Evolutionary conservation across 2,797 vertebrate species (phyloP).

Genomic region (Dendrocincla tyrannina): DNA sequence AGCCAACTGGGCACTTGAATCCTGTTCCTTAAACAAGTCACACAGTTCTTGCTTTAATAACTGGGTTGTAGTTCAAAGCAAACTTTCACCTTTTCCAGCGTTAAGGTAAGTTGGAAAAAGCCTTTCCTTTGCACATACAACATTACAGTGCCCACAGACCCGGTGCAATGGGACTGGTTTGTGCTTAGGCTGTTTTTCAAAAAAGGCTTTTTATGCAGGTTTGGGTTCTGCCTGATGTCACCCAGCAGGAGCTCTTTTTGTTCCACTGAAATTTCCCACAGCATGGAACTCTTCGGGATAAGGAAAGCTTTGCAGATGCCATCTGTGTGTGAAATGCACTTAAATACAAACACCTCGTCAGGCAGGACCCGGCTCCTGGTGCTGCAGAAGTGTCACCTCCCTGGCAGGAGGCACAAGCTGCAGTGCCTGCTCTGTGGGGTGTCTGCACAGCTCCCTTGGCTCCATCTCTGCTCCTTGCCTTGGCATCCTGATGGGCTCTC

Average conservation of each 20-base stretch:
- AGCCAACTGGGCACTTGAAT: too few relatives aligned
- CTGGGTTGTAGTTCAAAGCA: neutral
- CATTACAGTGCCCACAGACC: neutral
- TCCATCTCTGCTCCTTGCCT: fast-evolving
- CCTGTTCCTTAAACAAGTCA: too few relatives aligned
- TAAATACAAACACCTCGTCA: neutral
- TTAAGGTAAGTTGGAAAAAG: neutral
- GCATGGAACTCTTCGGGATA: neutral
- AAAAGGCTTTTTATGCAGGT: neutral
- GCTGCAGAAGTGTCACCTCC: neutral
- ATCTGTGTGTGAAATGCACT: neutral
- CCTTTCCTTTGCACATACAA: neutral
- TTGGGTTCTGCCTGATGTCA: neutral
- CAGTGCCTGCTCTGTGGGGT: neutral
- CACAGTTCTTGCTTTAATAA: fast-evolving
- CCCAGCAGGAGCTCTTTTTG: neutral
- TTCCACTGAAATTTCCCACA: neutral
- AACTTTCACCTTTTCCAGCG: neutral
- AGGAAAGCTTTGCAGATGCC: neutral
- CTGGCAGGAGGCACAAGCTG: neutral
- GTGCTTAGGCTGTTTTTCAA: too few relatives aligned
- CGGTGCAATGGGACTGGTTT: neutral
- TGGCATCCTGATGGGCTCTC: too few relatives aligned
- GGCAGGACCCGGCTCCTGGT: neutral
- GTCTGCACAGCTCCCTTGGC: fast-evolving